Evolutionary conservation across 2,113 vertebrate species (phyloP), one percentile per base, ranked within the genome.

Genomic region (Varanus salvator): DNA sequence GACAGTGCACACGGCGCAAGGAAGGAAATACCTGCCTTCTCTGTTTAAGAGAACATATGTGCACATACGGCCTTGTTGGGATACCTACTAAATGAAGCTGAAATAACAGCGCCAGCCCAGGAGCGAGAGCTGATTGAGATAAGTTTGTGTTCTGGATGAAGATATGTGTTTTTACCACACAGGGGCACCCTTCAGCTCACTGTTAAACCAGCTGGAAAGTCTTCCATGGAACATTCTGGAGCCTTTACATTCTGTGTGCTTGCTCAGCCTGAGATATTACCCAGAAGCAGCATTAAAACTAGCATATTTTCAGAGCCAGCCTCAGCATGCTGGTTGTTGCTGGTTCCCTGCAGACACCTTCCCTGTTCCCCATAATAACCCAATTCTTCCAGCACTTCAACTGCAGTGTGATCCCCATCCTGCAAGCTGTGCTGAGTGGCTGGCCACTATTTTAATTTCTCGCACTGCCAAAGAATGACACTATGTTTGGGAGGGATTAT

Each of bases 141-240:
- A 38, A 3, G 3, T 38, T 72, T 71, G 19, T 25, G 6, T 80
- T 50, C 54, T 75, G 54, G n/a, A 4, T 48, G 57, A 8, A 78
- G 60, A 50, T n/a, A 44, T 34, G 6, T 11, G 31, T 78, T 80
- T 54, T 71, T 54, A 71, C 48, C 88, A 90, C 88, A 85, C 48
- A 7, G 83, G 48, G 82, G 83, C 83, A 29, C 74, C n/a, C n/a
- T 69, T 57, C 50, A 3, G 29, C 31, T 19, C 44, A n/a, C 71
- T 85, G 15, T 11, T 54, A 44, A 90, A 57, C 14, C 6, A 17
- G 15, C 38, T 29, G 74, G 75, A 68, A 19, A 77, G 4, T 38
- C 44, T n/a, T 27, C 57, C 48, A 66, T 78, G 12, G 75, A 90
- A 90, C 75, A 85, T 90, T 90, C 82, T 71, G 85, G 88, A 89